Evolutionary conservation across 1,140 invertebrate species (phyloP), one percentile per base, ranked within the genome.

Genomic region (Musca domestica): DNA sequence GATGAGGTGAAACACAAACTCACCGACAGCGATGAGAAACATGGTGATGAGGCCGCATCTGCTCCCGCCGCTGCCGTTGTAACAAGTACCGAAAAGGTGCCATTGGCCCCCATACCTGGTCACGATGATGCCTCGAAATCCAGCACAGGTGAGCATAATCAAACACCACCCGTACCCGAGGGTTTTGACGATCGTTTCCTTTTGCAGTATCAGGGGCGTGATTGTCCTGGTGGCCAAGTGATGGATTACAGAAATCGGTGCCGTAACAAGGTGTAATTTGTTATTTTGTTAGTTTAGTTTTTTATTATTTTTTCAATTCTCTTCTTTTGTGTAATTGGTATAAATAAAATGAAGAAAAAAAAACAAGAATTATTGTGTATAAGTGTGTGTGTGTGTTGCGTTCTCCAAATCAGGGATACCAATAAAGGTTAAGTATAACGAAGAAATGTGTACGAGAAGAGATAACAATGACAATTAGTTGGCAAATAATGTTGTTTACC

Each of bases 1-100:
- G 74, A 77, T 10, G 74, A 77, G 19, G 19, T 80, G 7, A 80
- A 79, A 74, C 77, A 80, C 52, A 75, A 74, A 30, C 67, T 80
- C 3, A 77, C 68, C 20, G 77, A 79, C 9, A 41, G 34, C 12
- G 77, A 79, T 51, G 34, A 61, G 23, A 15, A 23, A 12, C 2
- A 41, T 69, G 52, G 17, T 70, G 2, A 54, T 61, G 20, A 25
- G 2, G 3, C 63, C 0, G 20, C 66, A 0, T 49, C 71, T 20
- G 46, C 64, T 19, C 71, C 67, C 9, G 48, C 65, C 23, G 14
- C 51, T 2, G 20, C 41, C 14, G 58, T 51, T 15, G 72, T 73
- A 65, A 73, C 54, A 0, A 75, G 77, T 34, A 79, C 77, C 1
- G 77, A 79, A 65, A 74, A 74, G 52, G 75, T 79, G 7, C 77